phyloP scores from a whole-genome alignment of 2,888 invertebrate genomes.

The Piscicola geometra region DNA sequence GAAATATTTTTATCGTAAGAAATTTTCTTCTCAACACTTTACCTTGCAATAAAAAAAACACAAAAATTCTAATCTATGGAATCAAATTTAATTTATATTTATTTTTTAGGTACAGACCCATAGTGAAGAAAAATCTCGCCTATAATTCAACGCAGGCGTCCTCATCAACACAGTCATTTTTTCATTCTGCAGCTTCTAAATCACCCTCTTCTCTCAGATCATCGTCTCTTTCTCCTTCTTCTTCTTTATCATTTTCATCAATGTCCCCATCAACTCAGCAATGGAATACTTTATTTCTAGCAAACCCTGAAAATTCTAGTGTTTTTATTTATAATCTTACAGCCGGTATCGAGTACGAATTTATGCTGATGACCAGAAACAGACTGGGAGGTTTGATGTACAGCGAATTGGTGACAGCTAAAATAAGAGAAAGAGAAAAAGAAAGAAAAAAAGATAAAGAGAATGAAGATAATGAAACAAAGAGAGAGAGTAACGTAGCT shows the following conservation, averaged over 20 bases:
- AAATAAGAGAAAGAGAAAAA: too few relatives aligned
- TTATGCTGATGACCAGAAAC: constrained; percentile 88
- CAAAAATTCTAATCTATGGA: too few relatives aligned
- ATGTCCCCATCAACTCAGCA: not conserved
- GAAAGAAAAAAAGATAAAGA: not conserved
- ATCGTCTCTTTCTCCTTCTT: not conserved
- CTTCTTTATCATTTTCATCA: constrained; percentile 6
- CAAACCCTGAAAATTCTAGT: constrained; percentile 73
- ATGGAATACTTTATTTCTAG: not conserved
- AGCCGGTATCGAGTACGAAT: constrained; percentile 87
- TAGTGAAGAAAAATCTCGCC: not conserved
- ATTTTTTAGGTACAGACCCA: not conserved
- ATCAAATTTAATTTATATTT: too few relatives aligned
- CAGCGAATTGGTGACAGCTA: constrained; percentile 85
- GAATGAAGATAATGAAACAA: not conserved
- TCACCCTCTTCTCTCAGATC: not conserved
- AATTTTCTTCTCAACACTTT: too few relatives aligned
- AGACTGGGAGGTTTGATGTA: constrained; percentile 89
- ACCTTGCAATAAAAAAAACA: too few relatives aligned
- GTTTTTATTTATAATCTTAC: constrained; percentile 83
- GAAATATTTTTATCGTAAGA: too few relatives aligned
- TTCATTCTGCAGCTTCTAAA: not conserved
- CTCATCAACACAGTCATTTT: not conserved
- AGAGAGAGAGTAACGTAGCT: not conserved
- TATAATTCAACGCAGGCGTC: not conserved